Base-by-base conservation (phyloP, 1,140 invertebrate genomes). In the Leptoteleia sp. region DNA sequence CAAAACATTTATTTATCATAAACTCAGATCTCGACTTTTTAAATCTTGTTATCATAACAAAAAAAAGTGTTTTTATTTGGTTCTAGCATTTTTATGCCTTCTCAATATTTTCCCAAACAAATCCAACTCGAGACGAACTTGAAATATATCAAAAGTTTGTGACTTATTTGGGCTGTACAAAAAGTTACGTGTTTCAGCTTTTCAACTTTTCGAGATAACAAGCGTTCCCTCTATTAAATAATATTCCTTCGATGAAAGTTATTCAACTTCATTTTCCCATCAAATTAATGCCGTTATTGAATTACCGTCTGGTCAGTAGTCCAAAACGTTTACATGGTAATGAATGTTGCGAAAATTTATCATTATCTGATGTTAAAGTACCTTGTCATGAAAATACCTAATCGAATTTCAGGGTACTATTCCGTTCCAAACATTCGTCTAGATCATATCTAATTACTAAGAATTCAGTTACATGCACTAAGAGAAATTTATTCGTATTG, bases 381-480 rank as follows among this genome's bases (percentile, higher is more conserved):
- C 7, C 12, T 42, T 5, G 13, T 45, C 11, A 27, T 13, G 12
- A 1, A 45, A 45, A 45, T 12, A 15, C 13, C 1, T 45, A 45
- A 45, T 45, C 11, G 16, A 29, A 16, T 15, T 37, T 55, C 19
- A 16, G 7, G 13, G 11, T 4, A 42, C 4, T 55, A 1, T 38
- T 15, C 9, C 1, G 37, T n/a, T 52, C 27, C 7, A 29, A 7
- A 47, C 2, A 25, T 33, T 25, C 12, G 8, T 48, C 47, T 65
- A 65, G 45, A 33, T 65, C 12, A 15, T 50, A 8, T 50, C 45
- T 40, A 50, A 50, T 40, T 37, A 25, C 27, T 54, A 22, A 45
- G 45, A 19, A 29, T 3, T 25, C 35, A n/a, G n/a, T n/a, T n/a
- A n/a, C n/a, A n/a, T n/a, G n/a, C n/a, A n/a, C n/a, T n/a, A n/a